Percentiles rank a stretch among this genome's conserved stretches.
Conservation (phyloP, 2,797 vertebrate species). For the Sibirionetta formosa region DNA sequence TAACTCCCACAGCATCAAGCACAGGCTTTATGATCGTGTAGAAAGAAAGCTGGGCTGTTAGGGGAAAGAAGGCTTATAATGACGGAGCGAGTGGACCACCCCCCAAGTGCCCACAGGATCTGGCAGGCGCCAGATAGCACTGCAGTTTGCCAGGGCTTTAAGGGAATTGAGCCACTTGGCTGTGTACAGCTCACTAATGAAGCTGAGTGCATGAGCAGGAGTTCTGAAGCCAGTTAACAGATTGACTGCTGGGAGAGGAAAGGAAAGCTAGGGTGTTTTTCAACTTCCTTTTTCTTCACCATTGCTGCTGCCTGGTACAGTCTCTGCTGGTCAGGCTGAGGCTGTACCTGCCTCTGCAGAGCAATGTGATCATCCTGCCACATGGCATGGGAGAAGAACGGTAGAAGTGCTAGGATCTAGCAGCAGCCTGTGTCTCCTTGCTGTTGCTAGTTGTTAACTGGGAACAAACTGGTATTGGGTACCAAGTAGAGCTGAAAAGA, state of each 20-base stretch:
- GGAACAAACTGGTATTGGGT: not conserved
- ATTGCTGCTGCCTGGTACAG: not conserved
- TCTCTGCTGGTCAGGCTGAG: not conserved
- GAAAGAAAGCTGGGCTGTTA: not conserved
- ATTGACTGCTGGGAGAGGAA: not conserved
- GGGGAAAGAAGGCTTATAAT: not conserved
- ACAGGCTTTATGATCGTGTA: not conserved
- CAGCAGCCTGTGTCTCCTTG: not conserved
- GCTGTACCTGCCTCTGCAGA: not conserved
- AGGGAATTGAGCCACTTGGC: constrained; percentile 21
- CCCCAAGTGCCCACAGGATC: not conserved
- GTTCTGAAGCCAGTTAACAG: not conserved
- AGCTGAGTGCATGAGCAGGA: not conserved
- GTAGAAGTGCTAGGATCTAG: not conserved
- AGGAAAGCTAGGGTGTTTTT: not conserved
- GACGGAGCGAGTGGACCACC: not conserved
- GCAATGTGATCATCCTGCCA: not conserved
- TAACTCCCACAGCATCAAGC: not conserved
- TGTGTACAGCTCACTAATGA: constrained; percentile 14
- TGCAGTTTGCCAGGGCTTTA: not conserved
- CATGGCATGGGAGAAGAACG: accelerated
- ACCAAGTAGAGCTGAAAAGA: not conserved
- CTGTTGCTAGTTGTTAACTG: not conserved
- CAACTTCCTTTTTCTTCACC: not conserved
- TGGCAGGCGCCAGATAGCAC: not conserved